Base-by-base conservation (phyloP, 2,797 vertebrate genomes). In the Danio tinwini region DNA sequence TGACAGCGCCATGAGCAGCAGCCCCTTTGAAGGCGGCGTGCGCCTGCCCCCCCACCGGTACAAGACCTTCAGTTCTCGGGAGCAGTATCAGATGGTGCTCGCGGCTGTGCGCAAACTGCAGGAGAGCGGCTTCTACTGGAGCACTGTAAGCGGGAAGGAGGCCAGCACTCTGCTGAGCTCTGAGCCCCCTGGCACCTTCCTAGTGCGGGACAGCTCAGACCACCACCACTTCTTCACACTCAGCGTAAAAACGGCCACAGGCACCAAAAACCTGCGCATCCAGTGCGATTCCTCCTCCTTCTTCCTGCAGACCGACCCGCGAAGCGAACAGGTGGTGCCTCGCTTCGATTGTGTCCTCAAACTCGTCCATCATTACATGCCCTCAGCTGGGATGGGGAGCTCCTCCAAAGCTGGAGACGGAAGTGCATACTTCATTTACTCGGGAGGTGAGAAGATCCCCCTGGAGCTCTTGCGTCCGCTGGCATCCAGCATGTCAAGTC, bases 121-220 rank as follows among this genome's bases (percentile, higher is more conserved):
- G 89, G 96, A 98, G 90, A 98, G 98, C 39, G 97, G 98, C 75
- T 99, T 98, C 88, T 99, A 99, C 92, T 99, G 97, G 97, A 96
- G 96, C 76, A 92, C 97, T 0, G 94, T 99, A 76, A 96, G 94
- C 0, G 98, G 97, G 3, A 95, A 95, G 6, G 95, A 99, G 83
- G 98, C 98, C 82, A 96, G 96, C 90, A 86, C 95, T 78, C 92
- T 97, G 85, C 94, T 99, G 63, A 96, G 94, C 82, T 76, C 94
- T 0, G 96, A 99, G 82, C 94, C 96, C 0, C 93, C 96, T 0
- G 98, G 98, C 65, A 98, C 98, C 81, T 99, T 99, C 89, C 93
- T 99, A 84, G 95, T 99, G 89, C 95, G 98, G 5, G 98, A 99
- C 93, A 98, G 97, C 86, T 98, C 98, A 0, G 97, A 99, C 92